These are phyloP conservation scores for Rhodophaea formosa DNA, from an alignment of 2,888 invertebrate genomes.

Conservation along the genomic window DNA sequence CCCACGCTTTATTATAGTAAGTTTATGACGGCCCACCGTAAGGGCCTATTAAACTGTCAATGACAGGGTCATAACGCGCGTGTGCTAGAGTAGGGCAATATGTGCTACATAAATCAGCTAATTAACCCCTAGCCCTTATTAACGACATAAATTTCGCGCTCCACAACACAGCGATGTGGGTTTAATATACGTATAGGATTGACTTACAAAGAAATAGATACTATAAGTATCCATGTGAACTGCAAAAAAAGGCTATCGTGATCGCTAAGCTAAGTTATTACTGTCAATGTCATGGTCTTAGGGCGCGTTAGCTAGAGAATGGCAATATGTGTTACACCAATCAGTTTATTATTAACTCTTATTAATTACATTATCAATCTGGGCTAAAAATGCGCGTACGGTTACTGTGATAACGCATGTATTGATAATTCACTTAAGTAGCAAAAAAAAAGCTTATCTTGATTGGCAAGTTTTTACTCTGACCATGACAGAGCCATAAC, in stretches of 20 bases:
- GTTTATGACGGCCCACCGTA: slow-evolving; percentile 26
- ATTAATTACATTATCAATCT: too few relatives aligned
- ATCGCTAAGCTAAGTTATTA: too few relatives aligned
- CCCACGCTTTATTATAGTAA: slow-evolving; percentile 32
- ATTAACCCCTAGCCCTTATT: slow-evolving; percentile 77
- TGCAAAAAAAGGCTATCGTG: too few relatives aligned
- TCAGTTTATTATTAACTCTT: too few relatives aligned
- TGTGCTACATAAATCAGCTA: slow-evolving; percentile 74
- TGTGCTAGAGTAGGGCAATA: slow-evolving; percentile 59
- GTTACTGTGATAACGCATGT: too few relatives aligned
- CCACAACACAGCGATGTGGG: slow-evolving; percentile 63
- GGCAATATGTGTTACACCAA: too few relatives aligned
- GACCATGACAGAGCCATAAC: slow-evolving; percentile 63
- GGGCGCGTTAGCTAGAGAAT: too few relatives aligned
- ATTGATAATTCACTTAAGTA: too few relatives aligned
- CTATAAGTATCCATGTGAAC: too few relatives aligned
- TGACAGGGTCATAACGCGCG: slow-evolving; percentile 60
- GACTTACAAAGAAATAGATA: slow-evolving; percentile 39
- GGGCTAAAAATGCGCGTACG: too few relatives aligned
- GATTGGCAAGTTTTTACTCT: slow-evolving; percentile 51
- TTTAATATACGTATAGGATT: slow-evolving; percentile 57
- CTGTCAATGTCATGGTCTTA: too few relatives aligned
- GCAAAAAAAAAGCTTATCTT: too few relatives aligned
- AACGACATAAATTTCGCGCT: slow-evolving; percentile 76
- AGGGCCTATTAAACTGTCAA: slow-evolving; percentile 69